Evolutionary conservation across 1,140 invertebrate species (phyloP), one percentile per base, ranked within the genome.

Genomic region (Spodoptera litura): DNA sequence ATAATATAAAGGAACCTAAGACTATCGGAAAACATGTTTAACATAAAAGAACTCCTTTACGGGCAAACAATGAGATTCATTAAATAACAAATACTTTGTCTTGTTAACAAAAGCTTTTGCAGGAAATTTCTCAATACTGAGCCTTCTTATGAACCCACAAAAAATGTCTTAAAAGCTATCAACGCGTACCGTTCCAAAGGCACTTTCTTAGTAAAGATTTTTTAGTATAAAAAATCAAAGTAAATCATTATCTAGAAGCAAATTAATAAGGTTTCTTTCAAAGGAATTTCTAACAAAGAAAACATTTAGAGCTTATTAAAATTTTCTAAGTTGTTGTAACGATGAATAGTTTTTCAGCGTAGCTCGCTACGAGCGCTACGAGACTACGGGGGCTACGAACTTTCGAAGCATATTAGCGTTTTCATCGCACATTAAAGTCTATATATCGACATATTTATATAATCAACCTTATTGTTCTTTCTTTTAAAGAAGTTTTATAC

Each of bases 31-130:
- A 58, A 38, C 73, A 62, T 75, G 15, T 76, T 66, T n/a, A 38
- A 66, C 25, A 77, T 64, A 25, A 76, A 64, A 76, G 73, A 77
- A 49, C 51, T 62, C 12, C 61, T 56, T 77, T 75, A 25, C 2
- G 38, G 31, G 62, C 75, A 68, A 77, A 77, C 75, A 77, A 77
- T 77, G 62, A 66, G 62, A 53, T 77, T 77, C 38, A 68, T 77
- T 77, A 68, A 77, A 68, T 58, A 66, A 58, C 25, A 77, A 77
- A 77, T 68, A 58, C 75, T 56, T 77, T 66, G 62, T 68, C 52
- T 66, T 44, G 49, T 68, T 64, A 77, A 66, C 75, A 68, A 77
- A 77, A 55, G 75, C 59, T 68, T 68, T 53, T 25, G 62, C 35
- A 49, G 20, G 20, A 58, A 55, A 77, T 56, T 77, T 64, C 25